Evolutionary conservation across 1,140 invertebrate species (phyloP), one percentile per base, ranked within the genome.

Genomic region (Hyphantria cunea): DNA sequence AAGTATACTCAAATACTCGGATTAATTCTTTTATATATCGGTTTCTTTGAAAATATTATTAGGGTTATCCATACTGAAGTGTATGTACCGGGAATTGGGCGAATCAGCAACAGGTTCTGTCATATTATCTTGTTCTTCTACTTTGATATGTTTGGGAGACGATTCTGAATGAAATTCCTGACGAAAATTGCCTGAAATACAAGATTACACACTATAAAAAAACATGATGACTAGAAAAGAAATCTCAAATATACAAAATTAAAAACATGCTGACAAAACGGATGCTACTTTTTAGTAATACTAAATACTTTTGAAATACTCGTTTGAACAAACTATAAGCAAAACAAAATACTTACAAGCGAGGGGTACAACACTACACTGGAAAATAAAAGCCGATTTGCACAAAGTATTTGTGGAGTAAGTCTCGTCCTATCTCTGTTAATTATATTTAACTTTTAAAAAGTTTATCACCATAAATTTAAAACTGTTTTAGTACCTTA

Each of bases 31-130:
- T 87, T 83, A 91, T 54, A 91, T 91, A 62, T 91, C 90, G 14
- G 90, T 84, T 77, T 91, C 90, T 60, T 90, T 91, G 55, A 91
- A 91, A 34, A 91, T 76, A 55, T 69, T 79, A 12, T 55, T 63
- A 17, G 81, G 72, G 6, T 55, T 75, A 9, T 89, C 82, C 8
- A 76, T 55, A 45, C 83, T 84, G 55, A 90, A 89, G 41, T 88
- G 86, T 41, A 91, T 90, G 65, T 82, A 91, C 13, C 90, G 68
- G 0, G 83, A 70, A 39, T 70, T 76, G 14, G 78, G 75, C 7
- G 78, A 71, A 31, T 82, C 80, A 7, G 69, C 64, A 32, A 59
- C 52, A n/a, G 62, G 66, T 15, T 81, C 66, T 0, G 25, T 56
- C 39, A 42, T 64, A 25, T 12, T 77, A 34, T 62, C 75, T n/a